These are phyloP conservation scores for Colistium nudipinnis DNA, from an alignment of 2,113 vertebrate species.

Conservation along the genomic window DNA sequence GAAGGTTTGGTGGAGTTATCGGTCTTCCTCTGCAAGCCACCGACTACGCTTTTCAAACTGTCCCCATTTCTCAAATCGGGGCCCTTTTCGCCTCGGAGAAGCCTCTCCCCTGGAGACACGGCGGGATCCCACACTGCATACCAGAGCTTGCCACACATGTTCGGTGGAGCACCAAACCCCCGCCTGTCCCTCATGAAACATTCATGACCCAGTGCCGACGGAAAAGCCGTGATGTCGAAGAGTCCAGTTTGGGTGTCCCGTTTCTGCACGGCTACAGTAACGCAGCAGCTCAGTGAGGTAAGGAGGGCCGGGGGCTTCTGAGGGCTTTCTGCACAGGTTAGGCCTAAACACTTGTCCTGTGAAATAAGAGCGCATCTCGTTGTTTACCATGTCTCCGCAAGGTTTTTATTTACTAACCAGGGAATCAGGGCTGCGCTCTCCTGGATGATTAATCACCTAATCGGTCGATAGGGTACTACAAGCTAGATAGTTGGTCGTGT, in stretches of 20 bases:
- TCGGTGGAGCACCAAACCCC: conserved; percentile 57
- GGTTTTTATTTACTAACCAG: conserved; percentile 35
- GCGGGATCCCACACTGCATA: conserved; percentile 32
- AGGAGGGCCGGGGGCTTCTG: conserved; percentile 40
- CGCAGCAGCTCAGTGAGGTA: conserved; percentile 48
- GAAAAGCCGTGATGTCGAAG: conserved; percentile 79
- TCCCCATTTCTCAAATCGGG: conserved; percentile 31
- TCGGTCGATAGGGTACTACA: conserved; percentile 9
- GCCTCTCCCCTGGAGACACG: conserved; percentile 42
- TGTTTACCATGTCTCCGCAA: conserved; percentile 4
- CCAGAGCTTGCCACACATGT: conserved; percentile 67
- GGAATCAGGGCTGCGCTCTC: conserved; percentile 15
- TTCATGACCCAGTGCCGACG: conserved; percentile 54
- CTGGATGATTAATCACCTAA: conserved; percentile 24
- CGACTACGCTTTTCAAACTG: conserved; percentile 15
- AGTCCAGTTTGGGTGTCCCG: conserved; percentile 69
- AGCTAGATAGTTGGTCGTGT: conserved; percentile 2
- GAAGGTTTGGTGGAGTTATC: conserved; percentile 38
- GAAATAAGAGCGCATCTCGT: conserved; percentile 36
- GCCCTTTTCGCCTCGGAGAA: conserved; percentile 24
- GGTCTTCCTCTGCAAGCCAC: conserved; percentile 29
- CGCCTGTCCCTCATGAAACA: conserved; percentile 74
- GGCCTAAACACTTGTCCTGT: conserved; percentile 36
- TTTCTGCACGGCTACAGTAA: conserved; percentile 57
- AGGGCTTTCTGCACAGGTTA: conserved; percentile 17